Conservation (phyloP, 2,113 vertebrate genomes). For the Microcebus murinus region DNA sequence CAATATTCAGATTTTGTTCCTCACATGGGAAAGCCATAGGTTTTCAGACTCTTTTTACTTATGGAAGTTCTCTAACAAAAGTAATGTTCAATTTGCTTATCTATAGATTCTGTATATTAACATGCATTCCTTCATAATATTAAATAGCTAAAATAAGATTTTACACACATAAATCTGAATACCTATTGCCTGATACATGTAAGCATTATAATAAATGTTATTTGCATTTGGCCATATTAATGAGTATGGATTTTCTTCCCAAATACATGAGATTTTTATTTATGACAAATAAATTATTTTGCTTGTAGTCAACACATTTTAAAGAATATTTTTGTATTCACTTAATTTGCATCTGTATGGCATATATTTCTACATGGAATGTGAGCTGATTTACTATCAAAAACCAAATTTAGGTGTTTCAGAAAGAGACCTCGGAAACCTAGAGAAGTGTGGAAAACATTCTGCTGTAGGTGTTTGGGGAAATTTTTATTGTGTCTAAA, state of each 20-base stretch:
- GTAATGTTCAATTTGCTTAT: neutral
- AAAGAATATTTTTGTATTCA: neutral
- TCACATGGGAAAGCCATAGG: neutral
- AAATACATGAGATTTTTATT: neutral
- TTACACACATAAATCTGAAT: neutral
- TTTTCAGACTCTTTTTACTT: neutral
- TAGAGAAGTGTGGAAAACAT: neutral
- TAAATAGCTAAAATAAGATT: neutral
- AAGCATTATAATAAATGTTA: neutral
- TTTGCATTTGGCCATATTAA: neutral
- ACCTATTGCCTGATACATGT: neutral
- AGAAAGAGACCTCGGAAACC: neutral
- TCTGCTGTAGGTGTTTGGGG: neutral
- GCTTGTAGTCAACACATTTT: neutral
- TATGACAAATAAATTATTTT: neutral
- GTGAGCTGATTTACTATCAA: neutral
- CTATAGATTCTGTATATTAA: neutral
- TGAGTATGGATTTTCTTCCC: neutral
- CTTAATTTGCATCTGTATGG: neutral
- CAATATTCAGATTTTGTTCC: neutral
- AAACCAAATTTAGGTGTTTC: neutral
- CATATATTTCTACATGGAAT: neutral
- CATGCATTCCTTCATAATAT: neutral
- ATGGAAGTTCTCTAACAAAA: neutral
- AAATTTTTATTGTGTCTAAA: neutral